Percentiles rank a stretch among this genome's conserved stretches.
Conservation (phyloP, 2,113 vertebrate species). For the Nematolebias whitei region DNA sequence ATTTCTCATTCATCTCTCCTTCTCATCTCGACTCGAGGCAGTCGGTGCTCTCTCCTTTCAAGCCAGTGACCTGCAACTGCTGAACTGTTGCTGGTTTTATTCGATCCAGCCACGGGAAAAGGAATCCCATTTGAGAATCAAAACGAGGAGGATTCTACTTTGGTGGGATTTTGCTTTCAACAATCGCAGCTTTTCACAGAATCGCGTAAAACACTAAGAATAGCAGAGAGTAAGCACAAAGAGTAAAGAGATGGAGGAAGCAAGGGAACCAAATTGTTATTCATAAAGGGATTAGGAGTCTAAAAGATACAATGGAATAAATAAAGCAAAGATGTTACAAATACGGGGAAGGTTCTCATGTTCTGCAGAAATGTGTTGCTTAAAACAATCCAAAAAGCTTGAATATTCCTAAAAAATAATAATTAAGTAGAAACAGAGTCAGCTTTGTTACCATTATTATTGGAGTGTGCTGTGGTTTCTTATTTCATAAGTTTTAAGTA, state of each 20-base stretch:
- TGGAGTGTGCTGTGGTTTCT: too few species aligned
- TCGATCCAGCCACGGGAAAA: conserved; percentile 43
- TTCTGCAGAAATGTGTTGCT: too few species aligned
- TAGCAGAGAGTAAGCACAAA: neutral
- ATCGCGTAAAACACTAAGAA: neutral
- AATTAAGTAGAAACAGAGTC: too few species aligned
- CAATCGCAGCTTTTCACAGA: neutral
- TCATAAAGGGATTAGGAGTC: neutral
- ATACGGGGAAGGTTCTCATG: too few species aligned
- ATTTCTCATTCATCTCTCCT: conserved; percentile 53
- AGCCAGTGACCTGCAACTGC: conserved; percentile 42
- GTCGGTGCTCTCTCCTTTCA: conserved; percentile 22
- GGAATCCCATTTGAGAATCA: conserved; percentile 45
- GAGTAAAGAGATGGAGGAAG: neutral
- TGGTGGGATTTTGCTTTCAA: conserved; percentile 40
- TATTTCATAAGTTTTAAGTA: too few species aligned
- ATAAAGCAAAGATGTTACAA: too few species aligned
- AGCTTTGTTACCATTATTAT: too few species aligned
- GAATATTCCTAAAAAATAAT: too few species aligned
- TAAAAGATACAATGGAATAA: too few species aligned
- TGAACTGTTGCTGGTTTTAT: conserved; percentile 48
- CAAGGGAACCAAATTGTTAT: neutral
- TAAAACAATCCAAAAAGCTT: too few species aligned
- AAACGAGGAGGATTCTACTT: conserved; percentile 45
- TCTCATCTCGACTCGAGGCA: conserved; percentile 21